Conservation (phyloP, 2,113 vertebrate species). For the Grammomys dolichurus region DNA sequence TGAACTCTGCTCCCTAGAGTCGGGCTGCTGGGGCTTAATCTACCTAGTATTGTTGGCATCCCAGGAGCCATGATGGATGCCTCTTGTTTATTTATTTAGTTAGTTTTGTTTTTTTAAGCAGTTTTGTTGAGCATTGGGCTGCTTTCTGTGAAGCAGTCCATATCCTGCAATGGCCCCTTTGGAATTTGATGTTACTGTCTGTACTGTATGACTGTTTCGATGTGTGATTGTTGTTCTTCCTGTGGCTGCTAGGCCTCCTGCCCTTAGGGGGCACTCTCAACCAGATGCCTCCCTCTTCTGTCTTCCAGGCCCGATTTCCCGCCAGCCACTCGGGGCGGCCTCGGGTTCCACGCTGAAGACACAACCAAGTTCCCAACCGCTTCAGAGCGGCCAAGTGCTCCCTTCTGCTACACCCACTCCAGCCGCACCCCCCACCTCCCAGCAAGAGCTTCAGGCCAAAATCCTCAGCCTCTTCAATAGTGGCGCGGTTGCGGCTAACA, state of each 20-base stretch:
- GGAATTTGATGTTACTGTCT: conserved; percentile 60
- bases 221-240: conserved; percentile 72
- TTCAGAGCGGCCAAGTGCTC: conserved; percentile 87
- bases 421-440: conserved; percentile 86
- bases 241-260: conserved; percentile 67
- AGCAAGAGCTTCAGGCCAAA: conserved; percentile 98
- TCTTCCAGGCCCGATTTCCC: conserved; percentile 86
- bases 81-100: neutral
- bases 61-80: neutral
- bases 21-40: neutral
- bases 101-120: neutral
- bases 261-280: conserved; percentile 73
- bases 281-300: conserved; percentile 70
- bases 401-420: conserved; percentile 84
- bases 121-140: conserved; percentile 27
- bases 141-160: conserved; percentile 45
- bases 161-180: conserved; percentile 28
- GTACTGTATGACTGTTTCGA: conserved; percentile 66
- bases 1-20: conserved; percentile 36
- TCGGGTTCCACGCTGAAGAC: conserved; percentile 86
- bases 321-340: conserved; percentile 85
- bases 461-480: conserved; percentile 99
- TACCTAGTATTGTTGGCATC: neutral
- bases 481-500: conserved; percentile 89
- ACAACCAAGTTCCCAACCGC: conserved; percentile 84